A percentile compares a stretch with the other conserved stretches of the same genome.
phyloP scores from a whole-genome alignment of 92 coral and sea anemone genomes.

The Epizoanthus scotinus region DNA sequence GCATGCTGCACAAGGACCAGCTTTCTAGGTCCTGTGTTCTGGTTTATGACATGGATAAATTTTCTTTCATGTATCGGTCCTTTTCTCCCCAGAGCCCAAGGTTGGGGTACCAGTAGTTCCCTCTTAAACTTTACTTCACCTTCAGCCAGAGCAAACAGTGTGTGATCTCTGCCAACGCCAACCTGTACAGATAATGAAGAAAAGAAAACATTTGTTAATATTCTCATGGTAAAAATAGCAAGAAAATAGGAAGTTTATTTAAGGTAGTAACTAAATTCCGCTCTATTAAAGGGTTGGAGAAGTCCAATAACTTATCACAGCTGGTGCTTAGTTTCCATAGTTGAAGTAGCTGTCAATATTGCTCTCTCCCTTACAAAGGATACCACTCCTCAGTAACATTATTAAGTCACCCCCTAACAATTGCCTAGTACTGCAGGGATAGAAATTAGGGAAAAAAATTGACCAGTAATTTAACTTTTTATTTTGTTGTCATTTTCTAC shows the following conservation, averaged over 20 bases:
- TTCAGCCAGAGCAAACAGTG: constrained; percentile 85
- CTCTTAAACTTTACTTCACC: constrained; percentile 82
- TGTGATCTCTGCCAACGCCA: constrained; percentile 94
- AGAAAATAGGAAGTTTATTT: no score
- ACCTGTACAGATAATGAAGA: constrained; percentile 55
- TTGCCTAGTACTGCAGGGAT: no score
- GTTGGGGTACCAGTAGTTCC: constrained; percentile 87
- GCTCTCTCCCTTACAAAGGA: no score
- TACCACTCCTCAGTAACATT: not conserved
- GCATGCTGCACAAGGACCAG: constrained; percentile 69
- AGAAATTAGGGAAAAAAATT: no score
- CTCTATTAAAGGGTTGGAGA: no score
- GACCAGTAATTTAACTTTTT: no score
- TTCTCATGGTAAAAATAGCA: not conserved
- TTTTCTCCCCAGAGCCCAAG: constrained; percentile 84
- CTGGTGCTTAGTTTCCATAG: not conserved
- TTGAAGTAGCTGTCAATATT: not conserved
- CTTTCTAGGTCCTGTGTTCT: constrained; percentile 49
- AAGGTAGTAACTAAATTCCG: no score
- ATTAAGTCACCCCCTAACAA: not conserved
- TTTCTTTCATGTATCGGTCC: constrained; percentile 89
- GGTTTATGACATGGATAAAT: constrained; percentile 76
- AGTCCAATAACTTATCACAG: not conserved
- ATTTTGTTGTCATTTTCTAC: no score
- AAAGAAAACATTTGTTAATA: not conserved